Base-by-base conservation (phyloP, 2,888 invertebrate genomes). In the Antheraea yamamai region DNA sequence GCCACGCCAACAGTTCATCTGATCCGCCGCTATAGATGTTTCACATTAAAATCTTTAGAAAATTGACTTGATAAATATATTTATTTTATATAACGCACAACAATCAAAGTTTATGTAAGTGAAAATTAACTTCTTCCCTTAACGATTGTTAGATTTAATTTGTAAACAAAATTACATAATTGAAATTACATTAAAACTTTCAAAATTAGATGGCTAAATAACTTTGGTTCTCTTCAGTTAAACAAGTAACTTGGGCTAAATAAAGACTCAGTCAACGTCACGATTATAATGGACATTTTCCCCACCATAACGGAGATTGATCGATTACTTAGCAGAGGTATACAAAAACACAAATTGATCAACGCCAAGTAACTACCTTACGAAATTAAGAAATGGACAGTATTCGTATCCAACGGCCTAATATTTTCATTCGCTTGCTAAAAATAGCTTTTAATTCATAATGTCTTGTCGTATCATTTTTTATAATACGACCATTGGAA, bases 301-400 rank as follows among this genome's bases (percentile, higher is more conserved):
- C 55, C 55, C 61, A 14, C 55, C 61, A 58, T 75, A 75, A 75
- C 58, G 72, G 61, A 74, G 74, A 74, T 74, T 74, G 74, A 75
- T 75, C 72, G 74, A 75, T 75, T 70, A 39, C 70, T 39, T 70
- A 12, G 35, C 39, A 10, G 39, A 70, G 70, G 70, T 39, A 70
- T 39, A 70, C 35, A 70, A 70, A 39, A 39, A 70, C 70, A 70
- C 39, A 70, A 70, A 70, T 70, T 70, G 70, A 70, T 70, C 39
- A 70, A 35, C 39, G 70, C 39, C 70, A 39, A 39, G n/a, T 39
- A 26, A 66, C 64, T 30, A 26, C 64, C 14, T 70, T 70, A 70
- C 70, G 39, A 70, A 35, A 70, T 39, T 70, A 39, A 35, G 70
- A 39, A 70, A 39, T 20, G 70, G 70, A 10, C n/a, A 70, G 39